Evolutionary conservation across 2,888 invertebrate species (phyloP), one percentile per base, ranked within the genome.

Genomic region (Erebia ligea): DNA sequence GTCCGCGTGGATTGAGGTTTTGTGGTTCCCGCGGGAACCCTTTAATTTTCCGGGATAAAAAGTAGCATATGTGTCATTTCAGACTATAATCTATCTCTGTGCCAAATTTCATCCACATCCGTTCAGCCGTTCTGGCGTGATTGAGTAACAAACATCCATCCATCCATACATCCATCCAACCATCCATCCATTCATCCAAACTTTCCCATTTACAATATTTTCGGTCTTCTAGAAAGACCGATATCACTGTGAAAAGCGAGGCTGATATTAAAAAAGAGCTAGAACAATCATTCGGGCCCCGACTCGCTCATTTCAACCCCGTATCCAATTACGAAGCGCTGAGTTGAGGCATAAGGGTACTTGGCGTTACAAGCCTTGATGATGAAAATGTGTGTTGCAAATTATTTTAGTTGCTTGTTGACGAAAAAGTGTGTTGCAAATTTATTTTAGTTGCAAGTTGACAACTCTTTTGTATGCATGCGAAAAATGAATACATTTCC

Each of bases 201-300:
- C n/a, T n/a, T n/a, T n/a, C n/a, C n/a, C n/a, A n/a, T n/a, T n/a
- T n/a, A n/a, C n/a, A n/a, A n/a, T n/a, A n/a, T n/a, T n/a, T n/a
- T n/a, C n/a, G n/a, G n/a, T n/a, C 5, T 57, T 54, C 57, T 45
- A 54, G 67, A 25, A 40, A 21, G 19, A 42, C 19, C 42, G 2
- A 45, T 40, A 17, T 40, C 15, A 34, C 19, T 58, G 48, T 68
- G 70, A 78, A 57, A 70, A 81, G 79, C 71, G 80, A 73, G 82
- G 80, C 80, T 87, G 86, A 88, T 89, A 89, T 89, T 88, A 89
- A 88, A 89, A 84, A 87, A 87, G 86, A 84, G 84, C 85, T 86
- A 80, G 86, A 86, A 88, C 88, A 89, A 89, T 89, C 86, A 86
- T 80, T 80, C 78, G 76, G 85, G 52, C 82, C 88, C 78, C 88